Conservation (phyloP, 2,797 vertebrate genomes). For the Crenichthys baileyi region DNA sequence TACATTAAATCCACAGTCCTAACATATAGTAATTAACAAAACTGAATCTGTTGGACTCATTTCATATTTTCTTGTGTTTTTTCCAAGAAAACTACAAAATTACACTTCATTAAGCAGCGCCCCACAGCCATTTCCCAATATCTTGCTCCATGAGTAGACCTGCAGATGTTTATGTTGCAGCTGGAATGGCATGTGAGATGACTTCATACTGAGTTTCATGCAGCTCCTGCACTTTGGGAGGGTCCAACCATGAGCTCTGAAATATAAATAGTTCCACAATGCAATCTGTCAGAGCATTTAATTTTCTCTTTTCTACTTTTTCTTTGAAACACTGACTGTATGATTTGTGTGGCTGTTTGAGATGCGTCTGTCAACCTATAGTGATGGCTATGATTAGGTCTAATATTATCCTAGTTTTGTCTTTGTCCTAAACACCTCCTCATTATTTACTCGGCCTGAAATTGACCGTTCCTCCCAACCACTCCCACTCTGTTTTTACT, state of each 20-base stretch:
- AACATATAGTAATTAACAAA: neutral
- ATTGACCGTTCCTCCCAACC: conserved; percentile 44
- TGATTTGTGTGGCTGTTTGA: conserved; percentile 9
- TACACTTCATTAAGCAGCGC: neutral
- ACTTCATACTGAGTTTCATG: conserved; percentile 53
- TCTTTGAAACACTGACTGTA: neutral
- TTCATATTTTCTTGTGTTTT: conserved; percentile 7
- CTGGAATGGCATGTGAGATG: conserved; percentile 49
- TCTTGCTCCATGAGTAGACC: conserved; percentile 29
- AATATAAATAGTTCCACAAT: neutral
- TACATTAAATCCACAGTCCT: neutral
- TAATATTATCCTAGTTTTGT: conserved; percentile 38
- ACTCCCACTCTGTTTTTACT: conserved; percentile 55
- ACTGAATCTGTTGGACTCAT: neutral
- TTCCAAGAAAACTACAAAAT: neutral
- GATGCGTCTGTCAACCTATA: conserved; percentile 6
- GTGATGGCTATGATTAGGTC: conserved; percentile 22
- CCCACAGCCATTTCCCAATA: conserved; percentile 14
- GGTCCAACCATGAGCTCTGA: conserved; percentile 21
- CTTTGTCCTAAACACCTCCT: conserved; percentile 35
- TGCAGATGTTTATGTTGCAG: conserved; percentile 61
- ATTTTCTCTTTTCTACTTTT: neutral
- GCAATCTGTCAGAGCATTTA: neutral
- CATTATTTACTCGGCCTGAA: conserved; percentile 50
- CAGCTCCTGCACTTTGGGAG: conserved; percentile 43